Base-by-base conservation (phyloP, 2,888 invertebrate genomes). In the Loripinus fragilis region DNA sequence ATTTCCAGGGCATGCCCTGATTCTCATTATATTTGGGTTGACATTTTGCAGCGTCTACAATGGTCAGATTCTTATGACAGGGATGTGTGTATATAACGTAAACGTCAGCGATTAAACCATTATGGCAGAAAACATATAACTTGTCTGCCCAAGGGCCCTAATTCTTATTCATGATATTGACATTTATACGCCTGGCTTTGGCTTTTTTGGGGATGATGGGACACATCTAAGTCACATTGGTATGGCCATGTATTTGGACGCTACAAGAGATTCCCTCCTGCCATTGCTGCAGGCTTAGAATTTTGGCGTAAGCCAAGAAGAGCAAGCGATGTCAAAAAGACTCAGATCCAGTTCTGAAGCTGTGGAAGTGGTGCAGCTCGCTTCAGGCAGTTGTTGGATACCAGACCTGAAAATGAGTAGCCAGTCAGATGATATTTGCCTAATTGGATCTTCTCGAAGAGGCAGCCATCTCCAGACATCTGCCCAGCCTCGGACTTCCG, bases 211-310 rank as follows among this genome's bases (percentile, higher is more conserved):
- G 50, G 5, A 12, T n/a, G 50, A 50, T 50, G 50, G 50, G 15
- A 50, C n/a, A n/a, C 50, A 50, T n/a, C n/a, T 50, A 7, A 50
- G 50, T 50, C 8, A 50, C 50, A 50, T 50, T 50, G 50, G 50
- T 20, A 7, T 50, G 50, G 50, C 50, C 7, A 50, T 50, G n/a
- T 50, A 50, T 50, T 20, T 50, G 23, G 50, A 50, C n/a, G 50
- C 50, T n/a, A 50, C 50, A n/a, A 7, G 50, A 20, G 50, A 50
- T 20, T 7, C 8, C 8, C 50, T 50, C 50, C 50, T 50, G n/a
- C n/a, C n/a, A n/a, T n/a, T n/a, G 8, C 17, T 17, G 8, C 8
- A 42, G 12, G 8, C 17, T 42, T 42, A 42, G 42, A 42, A 42
- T 42, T 42, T 42, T 42, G 42, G 42, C 42, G 42, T n/a, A n/a